These are phyloP conservation scores for Gopherus flavomarginatus DNA, from an alignment of 2,113 vertebrate species.

Conservation along the genomic window DNA sequence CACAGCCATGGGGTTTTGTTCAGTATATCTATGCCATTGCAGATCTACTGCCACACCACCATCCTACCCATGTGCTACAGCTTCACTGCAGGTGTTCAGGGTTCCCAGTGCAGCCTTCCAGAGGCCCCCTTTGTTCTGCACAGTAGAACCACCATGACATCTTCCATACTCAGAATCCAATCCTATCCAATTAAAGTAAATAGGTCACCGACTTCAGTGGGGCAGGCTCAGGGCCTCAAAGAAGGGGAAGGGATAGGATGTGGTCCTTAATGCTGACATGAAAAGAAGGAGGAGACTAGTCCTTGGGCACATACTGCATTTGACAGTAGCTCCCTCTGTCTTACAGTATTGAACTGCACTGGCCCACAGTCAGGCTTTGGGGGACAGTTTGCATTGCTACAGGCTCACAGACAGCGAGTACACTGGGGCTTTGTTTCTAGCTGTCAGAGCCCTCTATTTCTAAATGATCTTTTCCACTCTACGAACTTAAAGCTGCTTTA, in stretches of 20 bases:
- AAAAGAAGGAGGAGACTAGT: neutral
- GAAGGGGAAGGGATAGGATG: neutral
- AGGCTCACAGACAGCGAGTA: too few species aligned
- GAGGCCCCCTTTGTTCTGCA: neutral
- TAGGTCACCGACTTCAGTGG: neutral
- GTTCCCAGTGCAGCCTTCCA: rapidly evolving
- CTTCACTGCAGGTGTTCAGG: neutral
- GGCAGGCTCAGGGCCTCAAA: neutral
- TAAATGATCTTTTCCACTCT: neutral
- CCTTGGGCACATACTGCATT: neutral
- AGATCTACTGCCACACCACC: neutral
- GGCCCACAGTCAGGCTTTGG: neutral
- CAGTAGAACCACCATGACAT: neutral
- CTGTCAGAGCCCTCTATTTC: neutral
- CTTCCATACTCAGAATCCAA: neutral
- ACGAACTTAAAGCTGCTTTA: neutral
- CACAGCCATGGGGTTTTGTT: neutral
- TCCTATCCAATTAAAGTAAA: neutral
- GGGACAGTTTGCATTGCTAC: neutral
- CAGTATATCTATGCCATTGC: neutral
- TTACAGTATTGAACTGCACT: rapidly evolving
- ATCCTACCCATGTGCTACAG: neutral
- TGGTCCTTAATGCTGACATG: neutral
- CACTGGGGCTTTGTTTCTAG: neutral
- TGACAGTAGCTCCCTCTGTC: neutral